Evolutionary conservation across 2,888 invertebrate species (phyloP).

Genomic region (Latheticus oryzae): DNA sequence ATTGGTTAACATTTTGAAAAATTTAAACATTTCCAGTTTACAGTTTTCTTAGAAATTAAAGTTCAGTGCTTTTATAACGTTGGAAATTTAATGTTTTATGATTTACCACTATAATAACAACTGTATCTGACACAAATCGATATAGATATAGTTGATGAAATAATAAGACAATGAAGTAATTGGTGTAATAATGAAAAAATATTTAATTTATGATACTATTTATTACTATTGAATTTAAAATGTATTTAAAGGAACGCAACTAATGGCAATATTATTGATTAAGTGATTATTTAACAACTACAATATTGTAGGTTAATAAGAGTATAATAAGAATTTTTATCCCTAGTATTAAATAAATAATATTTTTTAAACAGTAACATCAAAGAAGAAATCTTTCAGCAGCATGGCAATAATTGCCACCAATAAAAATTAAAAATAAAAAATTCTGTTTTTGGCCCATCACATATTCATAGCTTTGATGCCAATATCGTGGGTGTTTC

Average conservation of each 20-base stretch:
- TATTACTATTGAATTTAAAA: constrained; percentile 23
- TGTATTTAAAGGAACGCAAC: constrained; percentile 9
- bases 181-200: constrained; percentile 21
- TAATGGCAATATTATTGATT: constrained; percentile 15
- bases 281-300: constrained; percentile 14
- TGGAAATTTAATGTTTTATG: constrained; percentile 5
- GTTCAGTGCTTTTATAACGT: constrained; percentile 4
- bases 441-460: constrained; percentile 4
- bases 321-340: too few species aligned
- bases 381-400: neutral
- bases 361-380: constrained; percentile 3
- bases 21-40: neutral
- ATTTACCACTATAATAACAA: constrained; percentile 5
- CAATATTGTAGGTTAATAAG: constrained; percentile 15
- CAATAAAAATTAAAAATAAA: too few species aligned
- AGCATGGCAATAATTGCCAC: too few species aligned
- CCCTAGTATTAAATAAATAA: too few species aligned
- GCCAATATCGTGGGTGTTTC: constrained; percentile 14
- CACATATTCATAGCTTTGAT: neutral
- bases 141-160: constrained; percentile 13
- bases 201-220: constrained; percentile 14
- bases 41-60: constrained; percentile 1
- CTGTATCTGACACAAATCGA: constrained; percentile 6
- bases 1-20: neutral
- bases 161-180: constrained; percentile 28